Base-by-base conservation (phyloP, 1,140 invertebrate species). In the Conus betulinus region DNA sequence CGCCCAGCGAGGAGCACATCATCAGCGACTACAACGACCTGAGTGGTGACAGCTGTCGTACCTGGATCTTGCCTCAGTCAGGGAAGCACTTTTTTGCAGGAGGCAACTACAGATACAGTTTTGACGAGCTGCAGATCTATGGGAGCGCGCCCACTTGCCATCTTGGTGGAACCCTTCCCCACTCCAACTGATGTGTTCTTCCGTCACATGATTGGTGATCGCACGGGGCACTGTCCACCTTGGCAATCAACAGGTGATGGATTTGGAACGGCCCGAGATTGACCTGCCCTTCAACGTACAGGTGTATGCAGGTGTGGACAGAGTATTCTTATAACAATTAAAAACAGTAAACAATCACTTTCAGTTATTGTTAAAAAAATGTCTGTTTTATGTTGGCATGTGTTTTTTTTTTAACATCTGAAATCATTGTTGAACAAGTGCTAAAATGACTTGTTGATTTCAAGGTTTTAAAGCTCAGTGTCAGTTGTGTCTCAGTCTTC, bases 51-150 rank as follows among this genome's bases (percentile, higher is more conserved):
- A 91, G 91, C 20, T 92, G 91, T 87, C 87, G 93, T 5, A 92
- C 93, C 17, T 93, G 93, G 93, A 93, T 93, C 78, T 53, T 92
- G 25, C 93, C 92, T 5, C 87, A 90, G 67, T 93, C 93, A 15
- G 93, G 92, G 15, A 85, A 83, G n/a, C 92, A 93, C 88, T 90
- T 71, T 11, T 93, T 93, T 88, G 93, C 92, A n/a, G 89, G 89
- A 52, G 88, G 89, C 25, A 89, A 88, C 60, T 91, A 90, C 84
- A 88, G 89, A 8, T 93, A 92, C 85, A 88, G 88, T 51, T 93
- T 93, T 88, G 87, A 93, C 82, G 93, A 93, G 84, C 85, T 93
- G 20, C 93, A 93, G 71, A 93, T 93, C 60, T 93, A 93, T 86
- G 92, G 93, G 8, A 89, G 86, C 76, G 86, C 76, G 92, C 93